Percentiles rank a stretch among this genome's conserved stretches.
phyloP scores from a whole-genome alignment of 2,888 invertebrate genomes.

The Drosophila siamana region DNA sequence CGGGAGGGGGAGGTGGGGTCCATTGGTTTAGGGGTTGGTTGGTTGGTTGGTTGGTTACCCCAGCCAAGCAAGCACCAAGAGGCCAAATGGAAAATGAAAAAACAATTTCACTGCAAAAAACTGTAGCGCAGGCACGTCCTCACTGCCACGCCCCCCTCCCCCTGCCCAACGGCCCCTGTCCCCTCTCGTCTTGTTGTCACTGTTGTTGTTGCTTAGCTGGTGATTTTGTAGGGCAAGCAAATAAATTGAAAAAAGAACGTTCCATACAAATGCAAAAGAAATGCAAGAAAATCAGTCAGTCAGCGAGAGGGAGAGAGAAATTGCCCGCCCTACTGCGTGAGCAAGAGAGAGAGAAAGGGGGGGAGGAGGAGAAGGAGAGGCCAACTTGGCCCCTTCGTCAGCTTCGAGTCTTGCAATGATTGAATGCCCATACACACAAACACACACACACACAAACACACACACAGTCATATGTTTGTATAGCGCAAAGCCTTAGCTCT shows the following conservation, averaged over 20 bases:
- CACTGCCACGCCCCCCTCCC: not conserved
- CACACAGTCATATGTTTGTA: not conserved
- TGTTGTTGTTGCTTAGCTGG: conserved; percentile 59
- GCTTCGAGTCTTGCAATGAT: conserved; percentile 73
- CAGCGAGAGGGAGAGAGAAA: not conserved
- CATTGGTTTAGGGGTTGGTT: not conserved
- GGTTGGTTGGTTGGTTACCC: not conserved
- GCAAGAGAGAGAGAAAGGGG: conserved; percentile 17
- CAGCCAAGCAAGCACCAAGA: conserved; percentile 23
- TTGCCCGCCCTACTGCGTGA: not conserved
- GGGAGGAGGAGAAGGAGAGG: not conserved
- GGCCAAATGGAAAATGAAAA: conserved; percentile 62
- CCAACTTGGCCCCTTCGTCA: conserved; percentile 38
- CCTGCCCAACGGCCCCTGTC: not conserved
- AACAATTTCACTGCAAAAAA: conserved; percentile 73
- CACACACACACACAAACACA: conserved; percentile 12
- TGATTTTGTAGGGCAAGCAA: conserved; percentile 77
- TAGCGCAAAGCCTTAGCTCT: conserved; percentile 59
- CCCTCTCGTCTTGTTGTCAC: conserved; percentile 4
- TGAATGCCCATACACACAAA: conserved; percentile 64
- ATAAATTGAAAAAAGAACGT: conserved; percentile 67
- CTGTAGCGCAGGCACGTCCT: conserved; percentile 68
- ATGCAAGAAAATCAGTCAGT: conserved; percentile 59
- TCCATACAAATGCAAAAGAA: conserved; percentile 19
- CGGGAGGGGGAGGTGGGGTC: not conserved